These are phyloP conservation scores for Styela clava DNA, from an alignment of 23 tunicate species.

Conservation along the genomic window DNA sequence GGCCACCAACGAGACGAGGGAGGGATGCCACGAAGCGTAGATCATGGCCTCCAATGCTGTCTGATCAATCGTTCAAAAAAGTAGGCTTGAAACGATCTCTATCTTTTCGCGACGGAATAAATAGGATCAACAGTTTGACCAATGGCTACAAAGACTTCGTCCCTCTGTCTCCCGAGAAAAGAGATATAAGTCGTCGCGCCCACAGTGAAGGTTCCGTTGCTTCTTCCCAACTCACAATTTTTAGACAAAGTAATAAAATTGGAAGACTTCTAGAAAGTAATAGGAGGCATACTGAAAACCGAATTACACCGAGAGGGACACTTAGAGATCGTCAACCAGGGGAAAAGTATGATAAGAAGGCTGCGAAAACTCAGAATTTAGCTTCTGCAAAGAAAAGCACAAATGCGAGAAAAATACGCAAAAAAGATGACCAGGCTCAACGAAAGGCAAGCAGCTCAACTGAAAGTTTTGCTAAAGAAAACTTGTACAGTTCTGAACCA, in stretches of 20 bases:
- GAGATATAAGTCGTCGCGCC: background rate
- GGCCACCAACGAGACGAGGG: background rate
- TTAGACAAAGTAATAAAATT: background rate
- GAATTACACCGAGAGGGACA: background rate
- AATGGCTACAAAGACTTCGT: background rate
- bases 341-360: background rate
- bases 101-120: slow-evolving; percentile 9
- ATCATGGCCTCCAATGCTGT: slow-evolving; percentile 10
- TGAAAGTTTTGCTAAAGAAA: background rate
- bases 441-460: no score
- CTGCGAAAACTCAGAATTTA: background rate
- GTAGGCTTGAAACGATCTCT: background rate
- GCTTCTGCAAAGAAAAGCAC: background rate
- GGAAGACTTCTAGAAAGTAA: background rate
- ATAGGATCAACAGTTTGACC: background rate
- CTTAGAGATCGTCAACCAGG: background rate
- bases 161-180: slow-evolving; percentile 11
- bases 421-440: no score
- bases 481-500: background rate
- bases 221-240: background rate
- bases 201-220: background rate
- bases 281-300: background rate
- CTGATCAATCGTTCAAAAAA: background rate
- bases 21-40: background rate
- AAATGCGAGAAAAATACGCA: no score